A percentile compares a stretch with the other conserved stretches of the same genome.
Conservation (phyloP, 2,888 invertebrate genomes). For the Sturmia bella region DNA sequence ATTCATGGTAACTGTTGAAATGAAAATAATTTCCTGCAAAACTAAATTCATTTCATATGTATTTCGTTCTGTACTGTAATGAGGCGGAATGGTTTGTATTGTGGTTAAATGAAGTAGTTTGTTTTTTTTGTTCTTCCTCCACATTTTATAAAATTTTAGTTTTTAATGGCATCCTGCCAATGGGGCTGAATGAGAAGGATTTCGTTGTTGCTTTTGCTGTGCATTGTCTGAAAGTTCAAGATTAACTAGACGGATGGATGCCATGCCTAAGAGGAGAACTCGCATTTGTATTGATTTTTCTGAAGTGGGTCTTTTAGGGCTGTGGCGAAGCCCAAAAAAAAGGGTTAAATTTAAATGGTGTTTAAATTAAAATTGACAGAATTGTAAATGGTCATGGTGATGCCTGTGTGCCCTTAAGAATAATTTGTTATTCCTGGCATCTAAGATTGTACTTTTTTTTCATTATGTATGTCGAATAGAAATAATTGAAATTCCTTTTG, state of each 20-base stretch:
- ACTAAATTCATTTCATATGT: slow-evolving; percentile 17
- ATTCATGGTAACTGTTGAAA: too few species aligned
- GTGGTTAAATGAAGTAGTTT: slow-evolving; percentile 56
- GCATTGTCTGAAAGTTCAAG: slow-evolving; percentile 17
- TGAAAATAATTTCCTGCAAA: neutral
- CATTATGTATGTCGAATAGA: too few species aligned
- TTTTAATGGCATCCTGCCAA: slow-evolving; percentile 64
- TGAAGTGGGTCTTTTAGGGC: too few species aligned
- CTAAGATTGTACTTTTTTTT: too few species aligned
- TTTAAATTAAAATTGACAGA: slow-evolving; percentile 9
- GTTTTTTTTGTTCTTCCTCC: too few species aligned
- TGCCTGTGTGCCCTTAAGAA: too few species aligned
- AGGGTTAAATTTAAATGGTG: too few species aligned
- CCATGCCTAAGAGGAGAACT: neutral
- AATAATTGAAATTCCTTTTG: too few species aligned
- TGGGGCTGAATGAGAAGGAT: slow-evolving; percentile 11
- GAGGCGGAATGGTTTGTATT: slow-evolving; percentile 25
- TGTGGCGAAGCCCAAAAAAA: too few species aligned
- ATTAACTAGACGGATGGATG: neutral
- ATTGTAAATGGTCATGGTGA: too few species aligned
- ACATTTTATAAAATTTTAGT: slow-evolving; percentile 43
- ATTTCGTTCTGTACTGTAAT: neutral
- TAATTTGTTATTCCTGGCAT: too few species aligned
- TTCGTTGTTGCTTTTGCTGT: neutral
- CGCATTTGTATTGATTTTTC: neutral